Conservation (phyloP, 2,113 vertebrate genomes). For the Limanda limanda region DNA sequence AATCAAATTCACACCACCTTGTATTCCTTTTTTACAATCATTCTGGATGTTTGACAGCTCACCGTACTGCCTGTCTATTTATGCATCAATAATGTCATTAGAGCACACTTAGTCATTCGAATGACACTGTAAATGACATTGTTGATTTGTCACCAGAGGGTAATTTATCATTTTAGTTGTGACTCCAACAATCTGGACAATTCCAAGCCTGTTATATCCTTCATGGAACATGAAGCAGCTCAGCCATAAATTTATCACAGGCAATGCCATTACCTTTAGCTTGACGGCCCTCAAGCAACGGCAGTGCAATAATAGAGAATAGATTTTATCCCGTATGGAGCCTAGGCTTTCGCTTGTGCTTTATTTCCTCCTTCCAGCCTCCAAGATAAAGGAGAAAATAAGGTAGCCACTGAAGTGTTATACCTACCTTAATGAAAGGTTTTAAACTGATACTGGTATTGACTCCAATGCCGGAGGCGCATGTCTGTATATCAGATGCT, state of each 20-base stretch:
- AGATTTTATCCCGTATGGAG: slow-evolving; percentile 81
- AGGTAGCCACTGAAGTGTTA: slow-evolving; percentile 75
- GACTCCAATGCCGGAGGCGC: slow-evolving; percentile 56
- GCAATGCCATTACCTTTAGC: slow-evolving; percentile 79
- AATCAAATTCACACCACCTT: not conserved
- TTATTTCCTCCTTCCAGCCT: slow-evolving; percentile 77
- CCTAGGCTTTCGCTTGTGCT: slow-evolving; percentile 65
- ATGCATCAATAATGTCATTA: slow-evolving; percentile 40
- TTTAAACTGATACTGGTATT: slow-evolving; percentile 70
- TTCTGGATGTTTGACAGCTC: slow-evolving; percentile 25
- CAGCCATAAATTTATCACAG: slow-evolving; percentile 78
- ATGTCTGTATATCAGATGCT: slow-evolving; percentile 44
- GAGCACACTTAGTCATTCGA: slow-evolving; percentile 61
- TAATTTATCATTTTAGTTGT: slow-evolving; percentile 74
- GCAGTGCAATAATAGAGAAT: slow-evolving; percentile 81
- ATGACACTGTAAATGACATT: slow-evolving; percentile 65
- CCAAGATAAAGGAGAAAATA: slow-evolving; percentile 74
- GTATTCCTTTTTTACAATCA: not conserved
- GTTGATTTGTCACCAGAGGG: slow-evolving; percentile 69
- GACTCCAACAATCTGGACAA: slow-evolving; percentile 74
- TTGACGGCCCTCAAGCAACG: slow-evolving; percentile 76
- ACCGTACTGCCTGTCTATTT: not conserved
- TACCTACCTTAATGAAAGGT: slow-evolving; percentile 72
- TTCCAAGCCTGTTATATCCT: slow-evolving; percentile 64
- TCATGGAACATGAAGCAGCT: slow-evolving; percentile 65